Conservation (phyloP, 2,797 vertebrate species). For the Hippocampus kuda region DNA sequence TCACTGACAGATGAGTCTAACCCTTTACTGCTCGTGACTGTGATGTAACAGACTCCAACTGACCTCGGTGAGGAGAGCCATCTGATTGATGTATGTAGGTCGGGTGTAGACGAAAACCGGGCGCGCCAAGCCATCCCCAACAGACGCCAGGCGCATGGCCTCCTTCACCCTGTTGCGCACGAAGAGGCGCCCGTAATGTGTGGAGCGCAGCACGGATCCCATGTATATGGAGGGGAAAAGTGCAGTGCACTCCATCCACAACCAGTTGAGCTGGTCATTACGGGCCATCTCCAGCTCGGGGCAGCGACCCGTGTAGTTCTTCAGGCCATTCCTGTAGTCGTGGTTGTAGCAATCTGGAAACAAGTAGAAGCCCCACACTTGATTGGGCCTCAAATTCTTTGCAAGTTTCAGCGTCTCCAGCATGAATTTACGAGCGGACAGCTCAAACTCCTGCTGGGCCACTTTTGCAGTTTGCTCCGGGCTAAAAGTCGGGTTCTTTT, state of each 20-base stretch:
- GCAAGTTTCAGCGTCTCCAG: slow-evolving; percentile 74
- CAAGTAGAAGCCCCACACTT: slow-evolving; percentile 95
- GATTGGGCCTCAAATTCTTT: slow-evolving; percentile 76
- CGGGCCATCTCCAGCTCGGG: slow-evolving; percentile 75
- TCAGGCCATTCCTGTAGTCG: slow-evolving; percentile 75
- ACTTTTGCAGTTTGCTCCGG: slow-evolving; percentile 69
- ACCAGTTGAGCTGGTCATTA: slow-evolving; percentile 85
- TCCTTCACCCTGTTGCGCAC: slow-evolving; percentile 87
- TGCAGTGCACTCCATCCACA: slow-evolving; percentile 88
- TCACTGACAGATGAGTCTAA: background rate
- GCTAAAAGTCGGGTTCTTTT: slow-evolving; percentile 66
- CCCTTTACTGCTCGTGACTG: background rate
- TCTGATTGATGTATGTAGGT: slow-evolving; percentile 75
- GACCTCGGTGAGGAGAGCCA: slow-evolving; percentile 79
- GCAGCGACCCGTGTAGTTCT: slow-evolving; percentile 85
- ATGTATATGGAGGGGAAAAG: slow-evolving; percentile 93
- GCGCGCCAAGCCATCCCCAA: slow-evolving; percentile 71
- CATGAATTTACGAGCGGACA: slow-evolving; percentile 80
- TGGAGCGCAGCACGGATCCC: slow-evolving; percentile 64
- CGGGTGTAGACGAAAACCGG: slow-evolving; percentile 91
- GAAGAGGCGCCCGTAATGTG: slow-evolving; percentile 76
- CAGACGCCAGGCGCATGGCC: slow-evolving; percentile 82
- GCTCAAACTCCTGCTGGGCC: slow-evolving; percentile 84
- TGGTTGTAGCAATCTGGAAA: slow-evolving; percentile 99
- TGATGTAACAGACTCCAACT: slow-evolving; percentile 31